Base-by-base conservation (phyloP, 2,797 vertebrate genomes). In the Intellagama lesueurii region DNA sequence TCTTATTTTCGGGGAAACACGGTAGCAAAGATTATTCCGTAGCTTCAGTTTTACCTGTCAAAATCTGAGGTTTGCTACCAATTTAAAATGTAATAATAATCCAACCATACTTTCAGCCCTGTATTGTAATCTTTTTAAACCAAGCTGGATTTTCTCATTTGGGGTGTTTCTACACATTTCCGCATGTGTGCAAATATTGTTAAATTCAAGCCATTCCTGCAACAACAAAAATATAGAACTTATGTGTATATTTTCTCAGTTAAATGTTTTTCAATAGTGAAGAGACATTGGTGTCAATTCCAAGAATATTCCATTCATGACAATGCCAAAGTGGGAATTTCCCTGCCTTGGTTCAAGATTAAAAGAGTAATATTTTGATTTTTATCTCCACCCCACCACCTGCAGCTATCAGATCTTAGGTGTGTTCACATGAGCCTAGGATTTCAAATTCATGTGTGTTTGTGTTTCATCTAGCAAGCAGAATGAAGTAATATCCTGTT, bases 101-200 rank as follows among this genome's bases (percentile, higher is more conserved):
- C 7, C 75, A 89, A 88, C n/a, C 22, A 24, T 56, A 85, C 0
- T 40, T 5, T 70, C 82, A 75, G 5, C 7, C 26, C 40, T 44
- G 32, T 66, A 85, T 84, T 91, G 47, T 83, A 66, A 83, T 86
- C 60, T 85, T 87, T 28, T 56, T 16, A 64, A 64, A 64, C 60
- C 60, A 64, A 64, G 4, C 60, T 64, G 60, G n/a, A 44, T 77
- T 86, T 17, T n/a, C 28, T 52, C 35, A 32, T 77, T 77, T 17
- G 12, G 84, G 26, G 3, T 52, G 26, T 86, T 86, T 66, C 47
- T 12, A 56, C 22, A 75, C n/a, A 75, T 85, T n/a, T 73, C 49
- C 35, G n/a, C n/a, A 35, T 70, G 24, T 56, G 47, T 72, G 44
- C 68, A 84, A 52, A 84, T 32, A 11, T 84, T 72, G 22, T 81